These are phyloP conservation scores for Oreochromis niloticus DNA, from an alignment of 2,113 vertebrate species.

Conservation along the genomic window DNA sequence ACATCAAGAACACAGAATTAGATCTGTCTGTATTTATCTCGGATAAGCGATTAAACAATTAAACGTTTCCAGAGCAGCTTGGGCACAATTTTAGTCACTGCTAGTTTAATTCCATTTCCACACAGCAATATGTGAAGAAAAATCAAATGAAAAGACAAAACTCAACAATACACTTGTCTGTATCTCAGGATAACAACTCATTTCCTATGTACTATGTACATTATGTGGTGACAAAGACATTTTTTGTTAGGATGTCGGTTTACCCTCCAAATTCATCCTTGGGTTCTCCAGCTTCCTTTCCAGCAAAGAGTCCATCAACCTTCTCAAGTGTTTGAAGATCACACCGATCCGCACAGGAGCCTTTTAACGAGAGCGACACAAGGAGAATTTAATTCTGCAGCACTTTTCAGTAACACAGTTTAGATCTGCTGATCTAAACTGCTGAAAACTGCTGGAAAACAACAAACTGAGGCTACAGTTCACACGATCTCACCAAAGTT, in stretches of 20 bases:
- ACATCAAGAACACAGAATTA: neutral
- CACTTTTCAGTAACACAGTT: neutral
- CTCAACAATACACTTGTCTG: neutral
- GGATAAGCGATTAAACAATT: neutral
- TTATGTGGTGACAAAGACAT: neutral
- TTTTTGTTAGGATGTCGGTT: neutral
- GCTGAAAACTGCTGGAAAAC: neutral
- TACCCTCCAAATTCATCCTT: conserved; percentile 92
- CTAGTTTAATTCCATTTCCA: neutral
- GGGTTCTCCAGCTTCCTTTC: conserved; percentile 93
- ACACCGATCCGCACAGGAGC: conserved; percentile 96
- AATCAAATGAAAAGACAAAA: neutral
- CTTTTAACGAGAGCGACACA: conserved; percentile 48
- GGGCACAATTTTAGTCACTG: neutral
- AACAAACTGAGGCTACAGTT: neutral
- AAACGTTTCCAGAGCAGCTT: neutral
- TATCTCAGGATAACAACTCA: neutral
- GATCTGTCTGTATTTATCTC: neutral
- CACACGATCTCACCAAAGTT: neutral
- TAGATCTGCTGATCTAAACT: neutral
- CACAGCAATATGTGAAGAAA: neutral
- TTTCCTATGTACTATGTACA: neutral
- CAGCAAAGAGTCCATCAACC: conserved; percentile 89
- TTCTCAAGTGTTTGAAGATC: conserved; percentile 94
- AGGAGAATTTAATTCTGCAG: neutral